Evolutionary conservation across 2,888 invertebrate genomes (phyloP).

Genomic region (Tolmerus cingulatus): DNA sequence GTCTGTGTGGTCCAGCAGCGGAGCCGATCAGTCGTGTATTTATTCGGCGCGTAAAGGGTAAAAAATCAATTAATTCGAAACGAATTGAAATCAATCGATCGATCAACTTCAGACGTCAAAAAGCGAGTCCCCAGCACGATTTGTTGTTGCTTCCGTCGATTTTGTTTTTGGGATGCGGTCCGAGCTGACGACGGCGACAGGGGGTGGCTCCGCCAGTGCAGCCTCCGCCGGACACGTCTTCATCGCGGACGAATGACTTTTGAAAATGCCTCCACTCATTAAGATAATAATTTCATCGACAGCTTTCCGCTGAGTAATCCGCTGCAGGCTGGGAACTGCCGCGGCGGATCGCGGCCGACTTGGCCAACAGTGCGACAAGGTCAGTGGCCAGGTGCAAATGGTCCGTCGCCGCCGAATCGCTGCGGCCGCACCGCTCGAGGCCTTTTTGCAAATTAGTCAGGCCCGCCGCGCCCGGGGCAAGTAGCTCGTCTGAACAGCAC

Average conservation of each 20-base stretch:
- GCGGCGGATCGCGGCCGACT: not conserved
- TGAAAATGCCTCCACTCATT: conserved; percentile 16
- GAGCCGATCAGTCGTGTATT: not conserved
- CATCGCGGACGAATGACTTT: not conserved
- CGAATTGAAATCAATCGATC: conserved; percentile 41
- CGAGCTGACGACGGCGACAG: not conserved
- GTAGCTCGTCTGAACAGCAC: not conserved
- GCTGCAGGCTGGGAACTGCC: not conserved
- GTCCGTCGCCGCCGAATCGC: not conserved
- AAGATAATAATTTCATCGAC: conserved; percentile 29
- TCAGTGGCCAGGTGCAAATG: conserved; percentile 38
- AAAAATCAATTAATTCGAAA: conserved; percentile 42
- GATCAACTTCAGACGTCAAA: conserved; percentile 39
- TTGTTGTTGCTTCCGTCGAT: not conserved
- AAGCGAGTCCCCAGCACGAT: not conserved
- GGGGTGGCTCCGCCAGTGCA: not conserved
- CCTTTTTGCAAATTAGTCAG: conserved; percentile 4
- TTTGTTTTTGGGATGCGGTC: not conserved
- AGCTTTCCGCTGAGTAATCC: not conserved
- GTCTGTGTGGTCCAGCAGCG: conserved; percentile 9
- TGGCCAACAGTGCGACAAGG: conserved; percentile 8
- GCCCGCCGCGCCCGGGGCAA: not conserved
- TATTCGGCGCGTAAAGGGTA: conserved; percentile 32
- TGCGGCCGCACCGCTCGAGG: not conserved
- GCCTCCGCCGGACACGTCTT: not conserved